Evolutionary conservation across 2,113 vertebrate species (phyloP).

Genomic region (Neotoma lepida): DNA sequence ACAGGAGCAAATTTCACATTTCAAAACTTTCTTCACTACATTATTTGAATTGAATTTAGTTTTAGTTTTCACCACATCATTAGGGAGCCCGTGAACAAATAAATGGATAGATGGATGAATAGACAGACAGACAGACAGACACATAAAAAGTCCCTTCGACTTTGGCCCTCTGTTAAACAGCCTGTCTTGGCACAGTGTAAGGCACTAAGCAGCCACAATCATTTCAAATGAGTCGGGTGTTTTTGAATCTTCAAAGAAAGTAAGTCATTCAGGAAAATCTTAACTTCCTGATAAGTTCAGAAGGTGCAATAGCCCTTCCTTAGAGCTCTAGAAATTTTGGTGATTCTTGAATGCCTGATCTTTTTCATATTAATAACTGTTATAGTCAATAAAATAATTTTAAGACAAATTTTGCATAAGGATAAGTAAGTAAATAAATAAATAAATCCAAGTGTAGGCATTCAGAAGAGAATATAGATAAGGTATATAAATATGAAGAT

Average conservation of each 20-base stretch:
- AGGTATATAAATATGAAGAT: slow-evolving; percentile 27
- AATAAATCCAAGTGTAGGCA: background rate
- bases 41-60: slow-evolving; percentile 70
- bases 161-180: slow-evolving; percentile 28
- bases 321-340: background rate
- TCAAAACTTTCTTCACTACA: slow-evolving; percentile 74
- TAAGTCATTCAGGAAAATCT: slow-evolving; percentile 33
- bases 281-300: slow-evolving; percentile 27
- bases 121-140: background rate
- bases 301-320: slow-evolving; percentile 19
- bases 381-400: slow-evolving; percentile 16
- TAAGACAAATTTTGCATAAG: slow-evolving; percentile 1
- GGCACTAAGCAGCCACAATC: background rate
- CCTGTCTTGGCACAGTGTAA: background rate
- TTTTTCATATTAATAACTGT: slow-evolving; percentile 13
- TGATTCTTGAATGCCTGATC: background rate
- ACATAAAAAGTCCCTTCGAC: background rate
- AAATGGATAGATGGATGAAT: background rate
- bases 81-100: slow-evolving; percentile 56
- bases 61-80: slow-evolving; percentile 56
- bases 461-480: slow-evolving; percentile 13
- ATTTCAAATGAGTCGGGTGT: slow-evolving; percentile 23
- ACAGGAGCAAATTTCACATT: slow-evolving; percentile 72
- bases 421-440: background rate
- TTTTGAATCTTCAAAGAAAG: slow-evolving; percentile 43